Base-by-base conservation (phyloP, 2,888 invertebrate species). In the Aleiodes alternator region DNA sequence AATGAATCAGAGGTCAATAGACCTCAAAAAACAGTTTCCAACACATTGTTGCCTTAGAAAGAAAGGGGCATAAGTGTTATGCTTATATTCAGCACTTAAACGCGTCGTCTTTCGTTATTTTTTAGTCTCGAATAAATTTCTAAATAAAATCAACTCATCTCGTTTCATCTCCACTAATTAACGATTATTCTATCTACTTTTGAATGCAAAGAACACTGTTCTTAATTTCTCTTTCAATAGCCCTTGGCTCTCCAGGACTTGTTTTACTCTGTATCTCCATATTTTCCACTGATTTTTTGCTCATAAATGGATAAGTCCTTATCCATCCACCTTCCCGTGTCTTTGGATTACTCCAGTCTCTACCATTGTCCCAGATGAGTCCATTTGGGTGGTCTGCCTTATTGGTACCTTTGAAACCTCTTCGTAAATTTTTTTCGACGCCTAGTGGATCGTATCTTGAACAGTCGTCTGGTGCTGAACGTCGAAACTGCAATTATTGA, bases 301-400 rank as follows among this genome's bases (percentile, higher is more conserved):
- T 74, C 81, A 88, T 84, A 73, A 93, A 89, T 0, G 96, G 96
- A 89, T 94, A 96, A 76, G 95, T 92, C 79, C 95, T 90, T 57
- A 94, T 92, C 95, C 96, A 96, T 55, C 94, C 94, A 0, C 96
- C 96, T 77, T 95, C 94, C 14, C 91, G 90, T 0, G 91, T 90
- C 6, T 92, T 91, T 0, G 94, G 92, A 53, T 91, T 90, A 81
- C 91, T 91, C 95, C 95, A 95, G 80, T 94, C 92, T 73, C 92
- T 91, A 2, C 94, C 95, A 81, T 95, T 95, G 51, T 94, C 94
- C 95, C 95, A 95, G 7, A 85, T 78, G 0, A 79, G 56, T 5
- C 83, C 93, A 1, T 92, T 89, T 1, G 91, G 90, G 0, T 93
- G 92, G 48, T 91, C 90, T 82, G 91, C 91, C 93, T 94, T 94